A percentile compares a stretch with the other conserved stretches of the same genome.
These are phyloP conservation scores for Nothobranchius furzeri DNA, from an alignment of 2,113 vertebrate species.

Conservation along the genomic window DNA sequence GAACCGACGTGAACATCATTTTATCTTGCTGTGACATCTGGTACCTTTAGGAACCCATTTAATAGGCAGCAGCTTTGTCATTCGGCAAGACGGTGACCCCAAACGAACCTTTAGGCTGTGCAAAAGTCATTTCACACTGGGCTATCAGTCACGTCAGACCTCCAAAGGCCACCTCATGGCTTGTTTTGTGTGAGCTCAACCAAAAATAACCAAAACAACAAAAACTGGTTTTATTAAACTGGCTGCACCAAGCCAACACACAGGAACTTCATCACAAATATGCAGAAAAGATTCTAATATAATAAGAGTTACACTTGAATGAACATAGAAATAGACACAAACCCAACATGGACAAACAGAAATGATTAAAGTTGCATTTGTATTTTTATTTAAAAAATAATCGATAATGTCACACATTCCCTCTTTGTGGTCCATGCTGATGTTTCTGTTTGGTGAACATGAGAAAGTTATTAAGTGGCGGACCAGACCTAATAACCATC, in stretches of 20 bases:
- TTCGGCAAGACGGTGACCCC: background rate
- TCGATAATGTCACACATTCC: too few relatives aligned
- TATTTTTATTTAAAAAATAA: background rate
- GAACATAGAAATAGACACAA: background rate
- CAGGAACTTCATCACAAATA: too few relatives aligned
- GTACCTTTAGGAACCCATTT: background rate
- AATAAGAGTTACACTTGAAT: background rate
- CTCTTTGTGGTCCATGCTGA: too few relatives aligned
- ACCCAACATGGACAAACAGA: background rate
- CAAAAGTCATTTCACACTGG: background rate
- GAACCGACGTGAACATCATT: too few relatives aligned
- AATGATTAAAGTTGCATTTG: background rate
- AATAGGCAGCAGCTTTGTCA: background rate
- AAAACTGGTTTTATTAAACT: background rate
- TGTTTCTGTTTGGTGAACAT: too few relatives aligned
- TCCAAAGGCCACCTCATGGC: background rate
- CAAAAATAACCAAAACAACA: background rate
- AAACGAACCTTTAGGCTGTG: background rate
- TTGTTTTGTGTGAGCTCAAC: background rate
- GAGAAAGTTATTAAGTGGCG: background rate
- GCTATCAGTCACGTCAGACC: background rate
- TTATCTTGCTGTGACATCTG: background rate
- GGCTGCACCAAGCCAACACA: background rate
- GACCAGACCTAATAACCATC: conserved; percentile 21
- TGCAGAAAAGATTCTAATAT: background rate